phyloP scores from a whole-genome alignment of 1,140 invertebrate genomes.

The Plectus sambesii region DNA sequence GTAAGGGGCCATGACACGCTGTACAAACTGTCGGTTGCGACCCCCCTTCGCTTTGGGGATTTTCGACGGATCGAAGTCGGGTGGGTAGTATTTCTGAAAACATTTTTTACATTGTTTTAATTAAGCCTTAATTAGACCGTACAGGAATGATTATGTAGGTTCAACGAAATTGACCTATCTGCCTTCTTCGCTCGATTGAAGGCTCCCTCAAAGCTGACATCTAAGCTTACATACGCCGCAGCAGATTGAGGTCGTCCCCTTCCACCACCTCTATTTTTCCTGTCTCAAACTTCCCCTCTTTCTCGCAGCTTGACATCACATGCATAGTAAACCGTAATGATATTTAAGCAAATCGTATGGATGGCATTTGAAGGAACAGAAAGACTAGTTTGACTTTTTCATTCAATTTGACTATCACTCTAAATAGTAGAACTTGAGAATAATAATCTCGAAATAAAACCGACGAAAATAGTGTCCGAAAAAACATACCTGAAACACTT shows the following conservation, averaged over 20 bases:
- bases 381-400: not conserved
- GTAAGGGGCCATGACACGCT: conserved; percentile 84
- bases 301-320: too few species aligned
- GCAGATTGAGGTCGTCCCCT: too few species aligned
- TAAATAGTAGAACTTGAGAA: not conserved
- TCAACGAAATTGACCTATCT: too few species aligned
- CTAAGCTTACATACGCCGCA: too few species aligned
- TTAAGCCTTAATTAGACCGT: conserved; percentile 21
- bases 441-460: not conserved
- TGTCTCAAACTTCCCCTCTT: too few species aligned
- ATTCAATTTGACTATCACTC: conserved; percentile 1
- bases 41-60: conserved; percentile 90
- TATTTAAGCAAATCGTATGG: too few species aligned
- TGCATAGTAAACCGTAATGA: too few species aligned
- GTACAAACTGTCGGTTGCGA: conserved; percentile 89
- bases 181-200: too few species aligned
- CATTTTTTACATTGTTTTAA: conserved; percentile 13
- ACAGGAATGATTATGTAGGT: too few species aligned
- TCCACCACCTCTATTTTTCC: too few species aligned
- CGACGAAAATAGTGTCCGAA: not conserved
- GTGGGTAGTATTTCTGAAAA: conserved; percentile 95
- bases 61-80: conserved; percentile 98
- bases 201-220: too few species aligned
- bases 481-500: conserved; percentile 44
- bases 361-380: too few species aligned